These are phyloP conservation scores for Daktulosphaira vitifoliae DNA, from an alignment of 1,140 invertebrate genomes.

Conservation along the genomic window DNA sequence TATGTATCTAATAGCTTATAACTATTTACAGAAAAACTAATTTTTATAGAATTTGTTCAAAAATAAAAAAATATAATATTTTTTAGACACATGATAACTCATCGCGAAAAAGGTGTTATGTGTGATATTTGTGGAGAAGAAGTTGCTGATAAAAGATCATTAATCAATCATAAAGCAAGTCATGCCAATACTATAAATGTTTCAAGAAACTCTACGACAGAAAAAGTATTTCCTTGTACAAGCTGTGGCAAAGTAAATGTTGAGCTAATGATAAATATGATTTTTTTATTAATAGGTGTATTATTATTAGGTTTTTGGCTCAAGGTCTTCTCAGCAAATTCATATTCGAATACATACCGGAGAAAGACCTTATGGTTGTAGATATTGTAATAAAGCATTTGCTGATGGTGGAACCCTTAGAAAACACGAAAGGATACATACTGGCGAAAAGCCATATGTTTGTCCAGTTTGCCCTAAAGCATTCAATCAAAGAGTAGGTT, in stretches of 20 bases:
- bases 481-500: conserved; percentile 63
- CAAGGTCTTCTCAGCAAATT: conserved; percentile 54
- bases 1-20: neutral
- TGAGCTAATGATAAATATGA: too few species aligned
- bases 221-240: conserved; percentile 69
- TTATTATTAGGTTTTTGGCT: conserved; percentile 58
- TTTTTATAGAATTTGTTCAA: neutral
- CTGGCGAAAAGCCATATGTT: conserved; percentile 88
- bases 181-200: conserved; percentile 42
- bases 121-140: conserved; percentile 63
- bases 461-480: conserved; percentile 87
- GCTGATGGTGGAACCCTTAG: conserved; percentile 94
- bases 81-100: conserved; percentile 39
- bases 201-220: conserved; percentile 53
- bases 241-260: conserved; percentile 65
- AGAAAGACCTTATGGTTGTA: conserved; percentile 77
- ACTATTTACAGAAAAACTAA: neutral
- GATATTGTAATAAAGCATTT: conserved; percentile 98
- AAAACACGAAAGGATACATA: conserved; percentile 96
- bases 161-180: conserved; percentile 55
- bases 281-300: too few species aligned
- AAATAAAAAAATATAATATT: neutral
- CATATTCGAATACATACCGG: conserved; percentile 82
- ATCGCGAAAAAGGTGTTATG: conserved; percentile 36
- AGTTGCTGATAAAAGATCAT: conserved; percentile 57